phyloP scores from a whole-genome alignment of 2,113 vertebrate genomes.

The Edolisoma coerulescens region DNA sequence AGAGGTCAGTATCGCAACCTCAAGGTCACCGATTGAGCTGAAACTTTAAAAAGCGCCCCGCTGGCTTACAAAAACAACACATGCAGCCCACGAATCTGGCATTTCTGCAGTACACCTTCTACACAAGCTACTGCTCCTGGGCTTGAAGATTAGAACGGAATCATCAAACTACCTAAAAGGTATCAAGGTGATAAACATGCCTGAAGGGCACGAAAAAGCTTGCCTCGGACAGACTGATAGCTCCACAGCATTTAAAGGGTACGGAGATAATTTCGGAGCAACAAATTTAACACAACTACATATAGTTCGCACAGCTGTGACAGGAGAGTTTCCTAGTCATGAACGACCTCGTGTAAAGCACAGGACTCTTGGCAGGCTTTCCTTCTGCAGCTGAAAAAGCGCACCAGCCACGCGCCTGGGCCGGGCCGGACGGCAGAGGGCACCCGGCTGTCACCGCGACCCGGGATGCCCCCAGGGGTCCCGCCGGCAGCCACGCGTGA shows the following conservation, averaged over 20 bases:
- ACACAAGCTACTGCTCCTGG: neutral
- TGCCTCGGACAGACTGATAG: neutral
- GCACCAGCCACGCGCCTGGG: fast-evolving
- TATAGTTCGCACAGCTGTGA: fast-evolving
- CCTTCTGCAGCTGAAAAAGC: fast-evolving
- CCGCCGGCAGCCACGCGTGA: neutral
- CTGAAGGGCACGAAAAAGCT: neutral
- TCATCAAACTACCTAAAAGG: fast-evolving
- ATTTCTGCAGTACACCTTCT: neutral
- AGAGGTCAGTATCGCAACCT: neutral
- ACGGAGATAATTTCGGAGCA: fast-evolving
- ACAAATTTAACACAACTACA: fast-evolving
- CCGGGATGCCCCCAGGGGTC: neutral
- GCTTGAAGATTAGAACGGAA: neutral
- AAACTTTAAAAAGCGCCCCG: fast-evolving
- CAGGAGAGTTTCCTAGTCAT: fast-evolving
- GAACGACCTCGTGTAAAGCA: fast-evolving
- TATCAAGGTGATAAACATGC: fast-evolving
- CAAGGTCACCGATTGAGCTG: constrained; percentile 14
- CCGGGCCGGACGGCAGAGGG: neutral
- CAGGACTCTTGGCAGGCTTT: fast-evolving
- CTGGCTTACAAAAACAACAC: fast-evolving
- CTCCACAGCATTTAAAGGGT: fast-evolving
- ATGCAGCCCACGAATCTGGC: fast-evolving
- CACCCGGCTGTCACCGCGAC: neutral